phyloP scores from a whole-genome alignment of 2,888 invertebrate genomes.

The Anodontia alba region DNA sequence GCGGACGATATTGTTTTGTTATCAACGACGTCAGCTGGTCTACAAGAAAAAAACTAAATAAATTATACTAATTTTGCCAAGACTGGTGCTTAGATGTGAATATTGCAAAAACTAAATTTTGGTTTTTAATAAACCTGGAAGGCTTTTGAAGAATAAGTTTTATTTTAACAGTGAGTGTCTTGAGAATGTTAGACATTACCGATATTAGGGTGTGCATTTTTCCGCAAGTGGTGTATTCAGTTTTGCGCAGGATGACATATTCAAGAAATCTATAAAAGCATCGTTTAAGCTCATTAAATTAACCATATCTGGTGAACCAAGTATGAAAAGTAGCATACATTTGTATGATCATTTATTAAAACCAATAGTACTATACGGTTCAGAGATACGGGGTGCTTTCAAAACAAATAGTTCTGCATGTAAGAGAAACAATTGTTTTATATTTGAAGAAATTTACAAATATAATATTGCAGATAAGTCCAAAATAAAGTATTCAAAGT shows the following conservation, averaged over 20 bases:
- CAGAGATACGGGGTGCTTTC: neutral
- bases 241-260: neutral
- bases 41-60: conserved; percentile 9
- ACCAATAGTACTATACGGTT: neutral
- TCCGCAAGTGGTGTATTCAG: neutral
- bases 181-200: conserved; percentile 9
- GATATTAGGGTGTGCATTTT: conserved; percentile 4
- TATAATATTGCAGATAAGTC: neutral
- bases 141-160: neutral
- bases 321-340: neutral
- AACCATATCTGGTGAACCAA: conserved; percentile 6
- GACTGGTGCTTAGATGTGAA: conserved; percentile 8
- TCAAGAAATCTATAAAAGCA: neutral
- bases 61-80: neutral
- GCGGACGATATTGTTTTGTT: neutral
- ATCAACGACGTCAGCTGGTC: neutral
- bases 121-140: neutral
- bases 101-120: neutral
- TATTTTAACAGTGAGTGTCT: neutral
- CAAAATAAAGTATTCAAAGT: neutral
- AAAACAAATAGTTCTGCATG: neutral
- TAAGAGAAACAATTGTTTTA: neutral
- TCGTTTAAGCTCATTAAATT: conserved; percentile 8
- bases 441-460: conserved; percentile 3
- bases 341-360: conserved; percentile 5